Evolutionary conservation across 2,888 invertebrate genomes (phyloP).

Genomic region (Amiota communis): DNA sequence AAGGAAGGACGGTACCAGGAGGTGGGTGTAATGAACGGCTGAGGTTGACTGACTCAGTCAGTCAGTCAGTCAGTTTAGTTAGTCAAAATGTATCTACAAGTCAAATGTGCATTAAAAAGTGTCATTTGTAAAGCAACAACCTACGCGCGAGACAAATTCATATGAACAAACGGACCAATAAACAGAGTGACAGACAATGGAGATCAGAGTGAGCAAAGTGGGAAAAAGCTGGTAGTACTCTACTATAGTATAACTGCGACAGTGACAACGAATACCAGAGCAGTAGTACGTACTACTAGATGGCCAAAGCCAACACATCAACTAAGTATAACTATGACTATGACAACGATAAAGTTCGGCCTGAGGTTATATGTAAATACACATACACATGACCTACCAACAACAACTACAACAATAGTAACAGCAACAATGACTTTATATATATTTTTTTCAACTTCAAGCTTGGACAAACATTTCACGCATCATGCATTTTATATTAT

Average conservation of each 20-base stretch:
- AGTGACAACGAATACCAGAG: too few species aligned
- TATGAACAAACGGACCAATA: not conserved
- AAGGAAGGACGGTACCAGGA: not conserved
- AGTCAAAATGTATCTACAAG: slow-evolving; percentile 58
- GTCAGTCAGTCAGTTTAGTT: slow-evolving; percentile 44
- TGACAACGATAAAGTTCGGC: not conserved
- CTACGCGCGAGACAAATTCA: slow-evolving; percentile 46
- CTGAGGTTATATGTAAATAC: slow-evolving; percentile 19
- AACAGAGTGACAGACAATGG: slow-evolving; percentile 2
- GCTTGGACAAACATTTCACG: slow-evolving; percentile 72
- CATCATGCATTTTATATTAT: slow-evolving; percentile 69
- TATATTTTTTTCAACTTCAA: slow-evolving; percentile 51
- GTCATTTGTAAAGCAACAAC: slow-evolving; percentile 60
- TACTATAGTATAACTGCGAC: too few species aligned
- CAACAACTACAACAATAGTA: slow-evolving; percentile 12
- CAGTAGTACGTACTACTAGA: too few species aligned
- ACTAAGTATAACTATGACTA: too few species aligned
- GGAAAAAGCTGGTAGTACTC: not conserved
- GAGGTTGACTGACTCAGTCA: slow-evolving; percentile 34
- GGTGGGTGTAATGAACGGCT: slow-evolving; percentile 27
- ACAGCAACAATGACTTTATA: slow-evolving; percentile 2
- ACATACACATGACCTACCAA: slow-evolving; percentile 2
- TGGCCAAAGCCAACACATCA: too few species aligned
- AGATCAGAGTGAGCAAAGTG: not conserved
- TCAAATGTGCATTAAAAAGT: slow-evolving; percentile 68